A percentile compares a stretch with the other conserved stretches of the same genome.
Conservation (phyloP, 2,888 invertebrate species). For the Parnassius mnemosyne region DNA sequence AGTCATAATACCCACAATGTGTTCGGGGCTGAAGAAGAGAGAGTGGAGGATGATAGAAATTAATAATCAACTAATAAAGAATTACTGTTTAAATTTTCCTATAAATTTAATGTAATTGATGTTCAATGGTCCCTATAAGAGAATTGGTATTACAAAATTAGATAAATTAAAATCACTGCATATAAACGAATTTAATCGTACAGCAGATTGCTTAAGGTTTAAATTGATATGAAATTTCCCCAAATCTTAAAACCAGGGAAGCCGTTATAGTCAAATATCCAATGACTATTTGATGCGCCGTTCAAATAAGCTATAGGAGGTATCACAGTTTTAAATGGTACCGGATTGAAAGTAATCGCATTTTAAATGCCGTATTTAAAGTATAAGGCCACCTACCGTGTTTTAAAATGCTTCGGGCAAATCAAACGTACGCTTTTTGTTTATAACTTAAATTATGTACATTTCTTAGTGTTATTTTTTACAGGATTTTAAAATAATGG, state of each 20-base stretch:
- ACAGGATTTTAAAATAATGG: slow-evolving; percentile 18
- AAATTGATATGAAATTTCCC: slow-evolving; percentile 58
- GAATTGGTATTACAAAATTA: slow-evolving; percentile 40
- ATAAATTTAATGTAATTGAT: slow-evolving; percentile 19
- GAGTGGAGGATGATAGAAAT: neutral
- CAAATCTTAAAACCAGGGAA: slow-evolving; percentile 53
- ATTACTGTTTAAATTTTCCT: slow-evolving; percentile 20
- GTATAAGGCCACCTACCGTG: slow-evolving; percentile 26
- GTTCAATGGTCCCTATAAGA: slow-evolving; percentile 8
- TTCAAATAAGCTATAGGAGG: slow-evolving; percentile 62
- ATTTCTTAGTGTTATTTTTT: slow-evolving; percentile 12
- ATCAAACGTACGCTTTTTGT: slow-evolving; percentile 17
- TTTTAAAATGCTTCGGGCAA: slow-evolving; percentile 16
- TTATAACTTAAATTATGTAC: slow-evolving; percentile 22
- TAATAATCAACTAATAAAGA: slow-evolving; percentile 15
- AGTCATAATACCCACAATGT: no score
- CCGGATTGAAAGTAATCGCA: slow-evolving; percentile 40
- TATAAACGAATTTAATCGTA: slow-evolving; percentile 31
- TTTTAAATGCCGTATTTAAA: slow-evolving; percentile 28
- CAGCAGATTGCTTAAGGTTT: slow-evolving; percentile 35
- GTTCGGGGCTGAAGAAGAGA: neutral
- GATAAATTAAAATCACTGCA: slow-evolving; percentile 44
- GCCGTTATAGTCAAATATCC: slow-evolving; percentile 58
- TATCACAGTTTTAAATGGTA: slow-evolving; percentile 43
- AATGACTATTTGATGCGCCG: slow-evolving; percentile 54